phyloP scores from a whole-genome alignment of 2,797 vertebrate genomes.

The Melanotaenia trifasciata region DNA sequence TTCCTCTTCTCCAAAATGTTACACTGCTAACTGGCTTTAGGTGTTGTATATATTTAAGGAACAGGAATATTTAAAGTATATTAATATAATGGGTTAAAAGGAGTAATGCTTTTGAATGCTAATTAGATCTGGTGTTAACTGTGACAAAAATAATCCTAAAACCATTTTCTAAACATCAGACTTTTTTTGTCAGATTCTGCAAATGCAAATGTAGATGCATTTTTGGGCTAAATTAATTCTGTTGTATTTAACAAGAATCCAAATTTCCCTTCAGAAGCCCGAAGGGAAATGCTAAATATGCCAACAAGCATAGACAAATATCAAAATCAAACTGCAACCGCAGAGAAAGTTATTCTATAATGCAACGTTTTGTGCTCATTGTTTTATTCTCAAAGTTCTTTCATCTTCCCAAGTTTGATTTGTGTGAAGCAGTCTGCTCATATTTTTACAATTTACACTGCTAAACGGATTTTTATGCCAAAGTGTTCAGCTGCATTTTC shows the following conservation, averaged over 20 bases:
- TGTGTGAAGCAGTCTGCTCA: constrained; percentile 19
- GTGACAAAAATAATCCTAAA: constrained; percentile 7
- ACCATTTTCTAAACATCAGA: constrained; percentile 2
- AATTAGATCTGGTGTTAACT: neutral
- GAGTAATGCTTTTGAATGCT: neutral
- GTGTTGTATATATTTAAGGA: neutral
- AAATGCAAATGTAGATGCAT: constrained; percentile 33
- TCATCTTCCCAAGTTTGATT: constrained; percentile 25
- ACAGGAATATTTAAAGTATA: neutral
- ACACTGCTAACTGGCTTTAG: neutral
- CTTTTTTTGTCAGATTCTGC: constrained; percentile 2
- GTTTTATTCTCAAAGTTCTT: constrained; percentile 41
- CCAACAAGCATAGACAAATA: constrained; percentile 34
- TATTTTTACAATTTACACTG: constrained; percentile 25
- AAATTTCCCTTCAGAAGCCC: constrained; percentile 12
- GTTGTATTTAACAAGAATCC: constrained; percentile 27
- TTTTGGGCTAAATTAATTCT: constrained; percentile 21
- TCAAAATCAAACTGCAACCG: constrained; percentile 39
- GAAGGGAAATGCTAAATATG: constrained; percentile 36
- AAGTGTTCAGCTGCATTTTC: constrained; percentile 13
- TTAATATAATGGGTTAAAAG: neutral
- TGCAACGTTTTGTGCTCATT: constrained; percentile 45
- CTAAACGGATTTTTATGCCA: constrained; percentile 17
- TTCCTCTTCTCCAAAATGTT: neutral
- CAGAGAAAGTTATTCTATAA: constrained; percentile 47